phyloP scores from a whole-genome alignment of 2,113 vertebrate species.

The Oreochromis aureus region DNA sequence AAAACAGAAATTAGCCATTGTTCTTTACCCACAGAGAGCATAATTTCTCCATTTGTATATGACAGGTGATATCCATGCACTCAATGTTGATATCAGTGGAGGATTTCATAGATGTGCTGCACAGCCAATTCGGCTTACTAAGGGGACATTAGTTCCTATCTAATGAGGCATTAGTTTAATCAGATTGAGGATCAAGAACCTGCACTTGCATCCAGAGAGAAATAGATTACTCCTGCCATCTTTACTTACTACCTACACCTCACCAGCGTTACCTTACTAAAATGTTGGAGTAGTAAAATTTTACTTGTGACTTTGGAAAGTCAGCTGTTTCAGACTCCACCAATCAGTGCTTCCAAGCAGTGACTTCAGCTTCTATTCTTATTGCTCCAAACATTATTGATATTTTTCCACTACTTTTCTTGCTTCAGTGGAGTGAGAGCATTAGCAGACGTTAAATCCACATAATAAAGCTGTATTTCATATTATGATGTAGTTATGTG shows the following conservation, averaged over 20 bases:
- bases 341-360: background rate
- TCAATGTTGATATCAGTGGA: background rate
- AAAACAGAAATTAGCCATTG: background rate
- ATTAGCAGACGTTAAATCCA: background rate
- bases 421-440: background rate
- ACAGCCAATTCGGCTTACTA: background rate
- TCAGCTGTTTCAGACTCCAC: background rate
- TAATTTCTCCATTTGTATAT: background rate
- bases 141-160: background rate
- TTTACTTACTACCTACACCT: background rate
- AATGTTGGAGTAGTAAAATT: background rate
- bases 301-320: background rate
- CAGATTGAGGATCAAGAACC: background rate
- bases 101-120: background rate
- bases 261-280: background rate
- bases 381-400: background rate
- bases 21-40: background rate
- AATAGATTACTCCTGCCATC: background rate
- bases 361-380: background rate
- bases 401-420: background rate
- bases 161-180: background rate
- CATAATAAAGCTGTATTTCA: background rate
- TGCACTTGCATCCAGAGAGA: background rate
- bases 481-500: background rate
- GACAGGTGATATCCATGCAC: background rate